These are phyloP conservation scores for Drosophila macrospina DNA, from an alignment of 2,888 invertebrate species.

Conservation along the genomic window DNA sequence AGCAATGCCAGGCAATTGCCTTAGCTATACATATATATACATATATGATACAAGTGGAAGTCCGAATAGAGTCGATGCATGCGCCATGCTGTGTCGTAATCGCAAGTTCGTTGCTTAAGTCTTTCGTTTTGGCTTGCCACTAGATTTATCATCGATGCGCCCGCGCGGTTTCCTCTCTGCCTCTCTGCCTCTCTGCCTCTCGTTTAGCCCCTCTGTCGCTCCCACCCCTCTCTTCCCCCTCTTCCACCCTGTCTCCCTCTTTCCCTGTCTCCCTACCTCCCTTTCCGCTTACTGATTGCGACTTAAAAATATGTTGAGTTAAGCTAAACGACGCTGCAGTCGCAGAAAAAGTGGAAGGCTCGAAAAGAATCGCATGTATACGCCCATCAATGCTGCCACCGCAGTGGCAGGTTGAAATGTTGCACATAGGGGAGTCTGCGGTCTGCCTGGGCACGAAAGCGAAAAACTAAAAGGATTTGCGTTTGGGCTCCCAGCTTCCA, in stretches of 20 bases:
- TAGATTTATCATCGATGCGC: conserved; percentile 80
- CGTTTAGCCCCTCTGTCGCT: background rate
- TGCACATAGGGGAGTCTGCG: conserved; percentile 63
- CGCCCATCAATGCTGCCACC: conserved; percentile 83
- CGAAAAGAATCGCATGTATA: conserved; percentile 81
- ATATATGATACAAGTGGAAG: conserved; percentile 34
- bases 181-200: background rate
- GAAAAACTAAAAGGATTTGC: conserved; percentile 68
- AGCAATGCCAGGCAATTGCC: conserved; percentile 49
- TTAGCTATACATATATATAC: conserved; percentile 34
- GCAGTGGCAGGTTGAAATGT: conserved; percentile 82
- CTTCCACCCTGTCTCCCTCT: background rate
- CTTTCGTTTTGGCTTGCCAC: conserved; percentile 78
- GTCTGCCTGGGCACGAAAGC: conserved; percentile 80
- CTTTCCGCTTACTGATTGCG: conserved; percentile 44
- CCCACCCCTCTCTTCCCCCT: conserved; percentile 1
- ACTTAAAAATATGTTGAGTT: conserved; percentile 79
- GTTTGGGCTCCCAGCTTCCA: conserved; percentile 12
- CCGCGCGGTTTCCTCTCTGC: background rate
- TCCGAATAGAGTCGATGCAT: conserved; percentile 58
- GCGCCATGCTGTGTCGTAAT: conserved; percentile 82
- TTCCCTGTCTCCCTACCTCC: background rate
- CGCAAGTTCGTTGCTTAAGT: conserved; percentile 80
- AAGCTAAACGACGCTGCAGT: conserved; percentile 74
- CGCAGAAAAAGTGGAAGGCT: conserved; percentile 65